Conservation (phyloP, 2,113 vertebrate species). For the Corynorhinus townsendii region DNA sequence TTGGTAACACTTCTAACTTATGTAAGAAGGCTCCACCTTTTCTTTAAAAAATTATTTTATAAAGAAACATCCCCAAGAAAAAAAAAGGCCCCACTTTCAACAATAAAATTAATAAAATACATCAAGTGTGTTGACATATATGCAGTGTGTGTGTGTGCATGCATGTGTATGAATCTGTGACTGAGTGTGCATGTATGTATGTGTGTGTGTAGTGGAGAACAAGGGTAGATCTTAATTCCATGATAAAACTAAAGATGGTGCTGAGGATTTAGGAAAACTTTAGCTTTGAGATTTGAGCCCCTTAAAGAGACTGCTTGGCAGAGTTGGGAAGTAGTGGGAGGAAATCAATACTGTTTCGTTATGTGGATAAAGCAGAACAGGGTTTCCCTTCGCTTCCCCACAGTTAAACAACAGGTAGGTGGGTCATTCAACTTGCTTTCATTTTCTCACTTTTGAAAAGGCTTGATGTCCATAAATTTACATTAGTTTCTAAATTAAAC, state of each 20-base stretch:
- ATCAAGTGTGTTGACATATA: background rate
- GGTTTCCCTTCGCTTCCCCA: background rate
- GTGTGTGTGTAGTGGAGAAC: too few species aligned
- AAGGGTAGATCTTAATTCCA: background rate
- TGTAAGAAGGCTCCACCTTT: background rate
- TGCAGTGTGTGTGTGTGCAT: background rate
- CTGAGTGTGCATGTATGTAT: background rate
- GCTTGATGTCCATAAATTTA: background rate
- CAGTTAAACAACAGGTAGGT: background rate
- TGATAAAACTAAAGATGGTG: background rate
- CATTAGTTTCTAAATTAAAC: conserved; percentile 37
- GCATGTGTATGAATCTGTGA: background rate
- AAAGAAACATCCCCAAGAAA: background rate
- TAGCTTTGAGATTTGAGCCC: background rate
- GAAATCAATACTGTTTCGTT: background rate
- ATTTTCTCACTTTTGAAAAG: conserved; percentile 14
- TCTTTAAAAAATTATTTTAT: background rate
- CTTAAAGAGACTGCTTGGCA: background rate
- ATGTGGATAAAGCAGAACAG: background rate
- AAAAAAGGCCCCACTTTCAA: background rate
- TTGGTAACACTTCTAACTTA: background rate
- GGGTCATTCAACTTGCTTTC: background rate
- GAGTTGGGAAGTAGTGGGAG: background rate
- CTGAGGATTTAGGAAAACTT: background rate
- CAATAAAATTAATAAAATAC: conserved; percentile 14